Percentiles rank a stretch among this genome's conserved stretches.
These are phyloP conservation scores for Drosophila siamana DNA, from an alignment of 2,888 invertebrate species.

Conservation along the genomic window DNA sequence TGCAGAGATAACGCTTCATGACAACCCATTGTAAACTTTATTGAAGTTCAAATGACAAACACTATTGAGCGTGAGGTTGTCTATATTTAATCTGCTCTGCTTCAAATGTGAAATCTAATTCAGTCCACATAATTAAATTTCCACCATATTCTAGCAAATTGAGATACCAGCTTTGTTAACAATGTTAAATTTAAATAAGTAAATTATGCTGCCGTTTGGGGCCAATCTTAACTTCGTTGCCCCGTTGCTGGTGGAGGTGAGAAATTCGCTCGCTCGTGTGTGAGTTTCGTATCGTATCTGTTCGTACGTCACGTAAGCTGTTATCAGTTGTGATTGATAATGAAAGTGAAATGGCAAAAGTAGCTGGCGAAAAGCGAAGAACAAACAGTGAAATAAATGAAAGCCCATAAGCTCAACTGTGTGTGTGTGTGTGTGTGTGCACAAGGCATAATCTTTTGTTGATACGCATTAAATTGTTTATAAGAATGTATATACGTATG, in stretches of 20 bases:
- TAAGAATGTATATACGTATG: constrained; percentile 21
- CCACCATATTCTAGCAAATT: too few species aligned
- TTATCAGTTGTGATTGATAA: constrained; percentile 61
- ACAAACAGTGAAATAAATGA: constrained; percentile 3
- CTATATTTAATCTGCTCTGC: too few species aligned
- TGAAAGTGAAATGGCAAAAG: constrained; percentile 65
- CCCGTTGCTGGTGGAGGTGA: not conserved
- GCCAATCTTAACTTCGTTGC: constrained; percentile 34
- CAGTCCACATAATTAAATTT: too few species aligned
- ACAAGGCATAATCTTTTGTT: constrained; percentile 45
- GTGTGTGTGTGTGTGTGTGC: constrained; percentile 10
- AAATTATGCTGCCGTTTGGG: constrained; percentile 4
- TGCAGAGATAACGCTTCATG: not conserved
- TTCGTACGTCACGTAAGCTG: constrained; percentile 65
- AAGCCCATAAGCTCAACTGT: constrained; percentile 18
- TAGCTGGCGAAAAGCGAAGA: constrained; percentile 27
- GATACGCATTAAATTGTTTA: constrained; percentile 44
- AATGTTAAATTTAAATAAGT: not conserved
- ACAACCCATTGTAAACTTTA: not conserved
- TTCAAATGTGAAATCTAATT: too few species aligned
- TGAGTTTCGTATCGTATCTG: constrained; percentile 34
- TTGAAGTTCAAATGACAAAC: not conserved
- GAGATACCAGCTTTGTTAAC: too few species aligned
- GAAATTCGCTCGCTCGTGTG: not conserved
- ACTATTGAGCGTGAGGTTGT: too few species aligned